Evolutionary conservation across 2,888 invertebrate species (phyloP), one percentile per base, ranked within the genome.

Genomic region (Epirrhoe alternata): DNA sequence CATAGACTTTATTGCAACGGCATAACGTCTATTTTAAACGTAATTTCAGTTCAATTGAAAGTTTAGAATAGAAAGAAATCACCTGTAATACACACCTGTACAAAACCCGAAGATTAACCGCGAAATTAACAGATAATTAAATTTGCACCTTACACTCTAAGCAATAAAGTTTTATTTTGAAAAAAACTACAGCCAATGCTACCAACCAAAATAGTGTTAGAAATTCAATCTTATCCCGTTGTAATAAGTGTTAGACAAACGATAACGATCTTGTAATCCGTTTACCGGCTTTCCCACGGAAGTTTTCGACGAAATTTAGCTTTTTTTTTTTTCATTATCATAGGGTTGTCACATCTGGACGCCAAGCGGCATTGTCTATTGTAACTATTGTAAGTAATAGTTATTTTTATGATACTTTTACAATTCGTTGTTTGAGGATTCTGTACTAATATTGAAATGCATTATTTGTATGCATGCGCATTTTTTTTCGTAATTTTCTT

Each of bases 271-370:
- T 53, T 50, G 61, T 31, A 47, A 63, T 60, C 38, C 30, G 16
- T 47, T 51, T 5, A 16, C 42, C 45, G 51, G 52, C 17, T 64
- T 66, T 67, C 67, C 56, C 67, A 67, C 67, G 67, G 38, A 54
- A 58, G n/a, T 35, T 50, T 38, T 52, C 59, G 51, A 51, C 31
- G 63, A 64, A 60, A 56, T 61, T 53, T 55, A 17, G 51, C 42
- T 35, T n/a, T 64, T 53, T 38, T 24, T 55, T 60, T 51, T 38
- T 49, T 59, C 12, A 1, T 47, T 30, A 14, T 2, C 31, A 55
- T 56, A 49, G 56, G 49, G 12, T 51, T 55, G 60, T 64, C 63
- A 53, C 67, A 67, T 67, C 67, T 67, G 63, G 56, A 50, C 30
- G 17, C 49, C 62, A 62, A 12, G 24, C 12, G 17, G 10, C 33